phyloP scores from a whole-genome alignment of 2,797 vertebrate species.

The Tenualosa ilisha region DNA sequence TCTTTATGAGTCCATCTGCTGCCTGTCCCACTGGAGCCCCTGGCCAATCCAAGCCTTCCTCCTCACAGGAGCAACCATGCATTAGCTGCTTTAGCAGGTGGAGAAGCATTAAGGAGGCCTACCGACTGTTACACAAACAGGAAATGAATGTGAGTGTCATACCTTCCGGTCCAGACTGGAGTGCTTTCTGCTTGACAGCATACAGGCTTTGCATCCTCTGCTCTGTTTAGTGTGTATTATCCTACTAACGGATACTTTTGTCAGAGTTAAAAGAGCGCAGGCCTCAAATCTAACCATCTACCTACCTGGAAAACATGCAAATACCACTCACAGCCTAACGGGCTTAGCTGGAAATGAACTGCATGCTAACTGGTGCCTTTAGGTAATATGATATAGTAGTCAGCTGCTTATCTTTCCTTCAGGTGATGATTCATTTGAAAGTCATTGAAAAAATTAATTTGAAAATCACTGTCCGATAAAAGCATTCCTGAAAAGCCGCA shows the following conservation, averaged over 20 bases:
- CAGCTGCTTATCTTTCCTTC: no score
- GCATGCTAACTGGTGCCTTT: neutral
- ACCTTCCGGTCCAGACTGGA: neutral
- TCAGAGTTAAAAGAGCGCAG: neutral
- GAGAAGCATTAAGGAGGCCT: neutral
- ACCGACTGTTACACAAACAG: neutral
- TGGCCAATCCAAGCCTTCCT: neutral
- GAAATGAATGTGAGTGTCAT: neutral
- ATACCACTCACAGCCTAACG: neutral
- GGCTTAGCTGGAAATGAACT: no score
- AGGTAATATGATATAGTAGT: no score
- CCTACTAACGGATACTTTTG: neutral
- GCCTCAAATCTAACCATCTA: neutral
- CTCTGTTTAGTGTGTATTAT: neutral
- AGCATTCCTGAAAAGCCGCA: no score
- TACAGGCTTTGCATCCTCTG: neutral
- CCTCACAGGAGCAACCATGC: neutral
- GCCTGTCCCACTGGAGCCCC: constrained; percentile 53
- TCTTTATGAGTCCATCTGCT: constrained; percentile 66
- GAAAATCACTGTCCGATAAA: no score
- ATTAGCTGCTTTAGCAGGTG: neutral
- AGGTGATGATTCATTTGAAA: no score
- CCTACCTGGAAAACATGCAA: neutral
- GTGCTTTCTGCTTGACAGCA: neutral
- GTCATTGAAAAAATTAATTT: no score